A percentile compares a stretch with the other conserved stretches of the same genome.
phyloP scores from a whole-genome alignment of 2,888 invertebrate species.

The Ectemnius continuus region DNA sequence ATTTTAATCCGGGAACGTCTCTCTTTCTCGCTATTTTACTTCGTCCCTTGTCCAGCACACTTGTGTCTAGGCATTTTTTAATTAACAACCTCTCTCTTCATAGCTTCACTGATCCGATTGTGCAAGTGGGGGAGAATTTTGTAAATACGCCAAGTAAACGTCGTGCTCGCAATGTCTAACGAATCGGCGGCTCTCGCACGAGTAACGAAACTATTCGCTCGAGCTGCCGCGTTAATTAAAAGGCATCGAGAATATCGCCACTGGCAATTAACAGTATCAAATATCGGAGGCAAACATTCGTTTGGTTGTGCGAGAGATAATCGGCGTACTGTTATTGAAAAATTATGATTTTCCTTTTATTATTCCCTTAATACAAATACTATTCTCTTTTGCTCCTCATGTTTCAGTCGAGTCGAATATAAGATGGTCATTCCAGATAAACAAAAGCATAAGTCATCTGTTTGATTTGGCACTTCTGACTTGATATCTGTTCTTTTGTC shows the following conservation, averaged over 20 bases:
- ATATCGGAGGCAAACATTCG: neutral
- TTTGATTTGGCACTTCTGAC: no score
- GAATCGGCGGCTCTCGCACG: conserved; percentile 36
- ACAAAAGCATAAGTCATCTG: no score
- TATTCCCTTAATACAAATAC: neutral
- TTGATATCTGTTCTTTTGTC: no score
- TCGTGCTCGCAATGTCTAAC: conserved; percentile 19
- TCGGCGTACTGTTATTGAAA: no score
- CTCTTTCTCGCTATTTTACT: no score
- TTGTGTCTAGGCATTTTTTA: neutral
- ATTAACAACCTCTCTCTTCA: conserved; percentile 4
- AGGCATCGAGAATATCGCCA: conserved; percentile 19
- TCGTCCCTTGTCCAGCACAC: no score
- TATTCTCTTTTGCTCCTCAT: no score
- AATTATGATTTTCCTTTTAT: no score
- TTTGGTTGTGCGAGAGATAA: neutral
- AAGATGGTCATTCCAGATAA: no score
- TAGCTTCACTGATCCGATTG: conserved; percentile 20
- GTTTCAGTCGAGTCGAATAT: no score
- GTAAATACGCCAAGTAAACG: conserved; percentile 34
- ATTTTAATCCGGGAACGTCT: neutral
- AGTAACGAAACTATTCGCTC: conserved; percentile 37
- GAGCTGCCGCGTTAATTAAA: conserved; percentile 42
- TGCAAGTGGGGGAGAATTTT: conserved; percentile 44
- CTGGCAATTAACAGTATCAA: neutral